A percentile compares a stretch with the other conserved stretches of the same genome.
Evolutionary conservation across 2,797 vertebrate species (phyloP).

Genomic region (Hemibagrus guttatus): DNA sequence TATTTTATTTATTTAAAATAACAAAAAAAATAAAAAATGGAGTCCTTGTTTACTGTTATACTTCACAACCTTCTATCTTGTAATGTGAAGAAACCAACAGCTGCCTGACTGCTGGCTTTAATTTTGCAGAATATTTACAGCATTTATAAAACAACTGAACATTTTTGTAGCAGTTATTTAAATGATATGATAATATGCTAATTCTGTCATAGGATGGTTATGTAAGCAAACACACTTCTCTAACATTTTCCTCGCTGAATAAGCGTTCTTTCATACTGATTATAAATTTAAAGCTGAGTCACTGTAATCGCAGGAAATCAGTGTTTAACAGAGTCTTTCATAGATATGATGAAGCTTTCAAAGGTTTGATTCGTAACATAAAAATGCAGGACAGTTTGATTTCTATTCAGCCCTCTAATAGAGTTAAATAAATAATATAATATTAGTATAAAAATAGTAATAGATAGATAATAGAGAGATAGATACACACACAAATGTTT

Average conservation of each 20-base stretch:
- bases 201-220: slow-evolving; percentile 20
- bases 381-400: not conserved
- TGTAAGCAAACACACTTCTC: slow-evolving; percentile 12
- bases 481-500: not conserved
- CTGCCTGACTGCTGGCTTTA: not conserved
- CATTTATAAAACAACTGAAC: not conserved
- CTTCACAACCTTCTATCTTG: not conserved
- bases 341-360: too few relatives aligned
- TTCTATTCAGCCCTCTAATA: not conserved
- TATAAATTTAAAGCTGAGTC: slow-evolving; percentile 39
- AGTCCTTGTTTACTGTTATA: slow-evolving; percentile 13
- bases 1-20: slow-evolving; percentile 8
- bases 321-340: slow-evolving; percentile 12
- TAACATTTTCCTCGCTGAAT: not conserved
- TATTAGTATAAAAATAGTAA: too few relatives aligned
- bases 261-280: slow-evolving; percentile 20
- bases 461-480: too few relatives aligned
- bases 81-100: not conserved
- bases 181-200: not conserved
- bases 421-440: too few relatives aligned
- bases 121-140: not conserved
- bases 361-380: not conserved
- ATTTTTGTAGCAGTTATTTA: not conserved
- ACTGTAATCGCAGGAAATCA: slow-evolving; percentile 36
- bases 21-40: not conserved